Percentiles rank a stretch among this genome's conserved stretches.
Conservation (phyloP, 2,113 vertebrate species). For the Thalassarche chlororhynchos region DNA sequence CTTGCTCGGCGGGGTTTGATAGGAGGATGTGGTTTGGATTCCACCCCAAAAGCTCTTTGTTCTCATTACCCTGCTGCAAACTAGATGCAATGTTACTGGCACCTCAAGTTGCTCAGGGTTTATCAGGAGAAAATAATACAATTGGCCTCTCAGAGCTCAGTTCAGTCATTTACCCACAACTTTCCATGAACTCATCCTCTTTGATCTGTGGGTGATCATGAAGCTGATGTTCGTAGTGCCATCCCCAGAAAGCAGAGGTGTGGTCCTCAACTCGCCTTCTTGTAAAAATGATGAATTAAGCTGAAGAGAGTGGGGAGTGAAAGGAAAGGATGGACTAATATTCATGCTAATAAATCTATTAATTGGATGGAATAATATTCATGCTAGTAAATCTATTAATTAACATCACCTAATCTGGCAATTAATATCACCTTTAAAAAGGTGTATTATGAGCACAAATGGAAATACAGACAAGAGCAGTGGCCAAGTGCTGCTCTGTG, state of each 20-base stretch:
- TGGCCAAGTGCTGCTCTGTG: constrained; percentile 16
- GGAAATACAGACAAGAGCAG: neutral
- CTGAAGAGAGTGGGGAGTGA: neutral
- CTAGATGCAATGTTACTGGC: neutral
- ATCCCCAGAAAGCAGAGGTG: neutral
- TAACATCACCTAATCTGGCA: neutral
- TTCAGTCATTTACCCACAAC: neutral
- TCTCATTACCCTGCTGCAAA: neutral
- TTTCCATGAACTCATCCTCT: neutral
- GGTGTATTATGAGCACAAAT: constrained; percentile 45
- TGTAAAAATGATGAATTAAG: neutral
- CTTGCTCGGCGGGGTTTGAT: neutral
- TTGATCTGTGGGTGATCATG: neutral
- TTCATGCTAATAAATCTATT: constrained; percentile 9
- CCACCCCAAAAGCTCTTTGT: neutral
- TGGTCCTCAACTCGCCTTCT: neutral
- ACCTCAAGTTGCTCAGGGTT: neutral
- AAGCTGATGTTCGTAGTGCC: neutral
- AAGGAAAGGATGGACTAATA: constrained; percentile 5
- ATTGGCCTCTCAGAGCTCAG: neutral
- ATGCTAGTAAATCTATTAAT: constrained; percentile 5
- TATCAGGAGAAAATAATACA: neutral
- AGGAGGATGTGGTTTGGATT: constrained; percentile 25
- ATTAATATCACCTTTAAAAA: constrained; percentile 18
- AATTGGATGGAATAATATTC: neutral